Evolutionary conservation across 2,113 vertebrate genomes (phyloP).

Genomic region (Psephotus haematonotus): DNA sequence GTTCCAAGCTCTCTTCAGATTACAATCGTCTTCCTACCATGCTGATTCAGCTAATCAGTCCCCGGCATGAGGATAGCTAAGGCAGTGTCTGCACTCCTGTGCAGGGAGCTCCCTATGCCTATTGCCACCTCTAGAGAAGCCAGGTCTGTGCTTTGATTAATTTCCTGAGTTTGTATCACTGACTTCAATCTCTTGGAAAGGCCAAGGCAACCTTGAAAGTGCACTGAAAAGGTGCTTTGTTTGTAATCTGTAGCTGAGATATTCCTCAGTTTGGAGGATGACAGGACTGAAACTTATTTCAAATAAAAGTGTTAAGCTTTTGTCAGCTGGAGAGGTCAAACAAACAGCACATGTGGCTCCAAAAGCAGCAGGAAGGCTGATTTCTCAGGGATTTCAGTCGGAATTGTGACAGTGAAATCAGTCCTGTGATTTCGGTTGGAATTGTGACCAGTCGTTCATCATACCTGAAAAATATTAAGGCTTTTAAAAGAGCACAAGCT

Average conservation of each 20-base stretch:
- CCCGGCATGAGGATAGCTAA: accelerated
- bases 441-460: neutral
- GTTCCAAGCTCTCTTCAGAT: neutral
- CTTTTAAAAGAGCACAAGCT: neutral
- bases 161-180: neutral
- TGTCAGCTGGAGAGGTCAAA: neutral
- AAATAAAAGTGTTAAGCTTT: neutral
- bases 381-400: neutral
- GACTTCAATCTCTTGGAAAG: neutral
- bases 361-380: neutral
- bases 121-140: neutral
- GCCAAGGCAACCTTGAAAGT: neutral
- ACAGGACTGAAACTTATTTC: neutral
- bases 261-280: neutral
- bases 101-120: neutral
- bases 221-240: neutral
- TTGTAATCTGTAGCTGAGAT: neutral
- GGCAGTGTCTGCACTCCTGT: neutral
- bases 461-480: neutral
- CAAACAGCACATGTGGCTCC: accelerated
- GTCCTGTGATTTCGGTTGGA: neutral
- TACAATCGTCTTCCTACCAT: neutral
- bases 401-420: neutral
- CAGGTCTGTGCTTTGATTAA: neutral
- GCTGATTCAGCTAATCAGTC: neutral